phyloP scores from a whole-genome alignment of 2,113 vertebrate species.

The Micronycteris hirsuta region DNA sequence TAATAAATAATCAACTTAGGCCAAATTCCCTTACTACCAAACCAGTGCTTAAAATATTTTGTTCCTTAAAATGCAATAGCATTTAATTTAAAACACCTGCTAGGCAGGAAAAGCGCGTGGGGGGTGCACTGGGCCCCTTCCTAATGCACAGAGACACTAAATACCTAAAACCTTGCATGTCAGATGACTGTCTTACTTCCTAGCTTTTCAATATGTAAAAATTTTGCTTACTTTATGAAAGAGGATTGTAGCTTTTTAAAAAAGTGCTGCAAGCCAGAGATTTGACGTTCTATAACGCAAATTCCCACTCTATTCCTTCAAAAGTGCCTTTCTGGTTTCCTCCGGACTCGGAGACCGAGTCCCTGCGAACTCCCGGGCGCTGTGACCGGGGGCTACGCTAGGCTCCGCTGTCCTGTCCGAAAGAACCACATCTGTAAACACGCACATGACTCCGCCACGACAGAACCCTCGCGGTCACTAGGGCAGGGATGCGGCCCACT shows the following conservation, averaged over 20 bases:
- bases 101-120: background rate
- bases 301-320: background rate
- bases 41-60: background rate
- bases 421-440: constrained; percentile 47
- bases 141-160: background rate
- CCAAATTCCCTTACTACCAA: background rate
- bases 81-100: background rate
- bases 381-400: constrained; percentile 62
- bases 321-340: background rate
- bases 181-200: background rate
- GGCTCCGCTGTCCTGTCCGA: constrained; percentile 37
- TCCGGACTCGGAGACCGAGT: background rate
- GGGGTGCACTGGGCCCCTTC: background rate
- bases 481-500: constrained; percentile 68
- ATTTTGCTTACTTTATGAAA: background rate
- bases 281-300: background rate
- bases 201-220: background rate
- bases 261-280: constrained; percentile 33
- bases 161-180: background rate
- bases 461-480: constrained; percentile 68
- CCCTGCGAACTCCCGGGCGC: constrained; percentile 34
- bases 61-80: constrained; percentile 12
- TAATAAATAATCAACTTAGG: background rate
- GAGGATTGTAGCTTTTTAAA: background rate
- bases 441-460: constrained; percentile 71